A percentile compares a stretch with the other conserved stretches of the same genome.
These are phyloP conservation scores for Mesoclemmys tuberculata DNA, from an alignment of 2,113 vertebrate genomes.

Conservation along the genomic window DNA sequence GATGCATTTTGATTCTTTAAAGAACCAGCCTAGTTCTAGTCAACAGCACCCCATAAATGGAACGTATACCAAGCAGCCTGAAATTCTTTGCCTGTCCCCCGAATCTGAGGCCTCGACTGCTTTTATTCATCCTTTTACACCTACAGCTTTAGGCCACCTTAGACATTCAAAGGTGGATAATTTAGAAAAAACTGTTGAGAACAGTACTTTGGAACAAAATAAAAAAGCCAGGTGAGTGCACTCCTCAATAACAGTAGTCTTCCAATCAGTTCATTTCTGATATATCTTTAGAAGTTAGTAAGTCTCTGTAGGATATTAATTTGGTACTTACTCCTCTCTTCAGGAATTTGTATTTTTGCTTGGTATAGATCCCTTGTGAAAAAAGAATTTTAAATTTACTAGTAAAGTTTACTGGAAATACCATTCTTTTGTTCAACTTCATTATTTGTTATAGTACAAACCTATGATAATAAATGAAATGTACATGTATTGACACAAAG, in stretches of 20 bases:
- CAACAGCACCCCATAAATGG: slow-evolving; percentile 65
- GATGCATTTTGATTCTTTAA: slow-evolving; percentile 91
- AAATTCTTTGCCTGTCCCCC: slow-evolving; percentile 72
- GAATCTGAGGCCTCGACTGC: slow-evolving; percentile 63
- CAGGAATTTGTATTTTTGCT: slow-evolving; percentile 2
- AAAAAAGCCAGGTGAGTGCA: slow-evolving; percentile 83
- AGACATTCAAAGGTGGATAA: slow-evolving; percentile 76
- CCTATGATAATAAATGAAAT: neutral
- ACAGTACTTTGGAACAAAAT: slow-evolving; percentile 53
- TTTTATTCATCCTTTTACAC: slow-evolving; percentile 62
- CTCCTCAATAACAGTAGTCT: neutral
- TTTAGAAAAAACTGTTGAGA: slow-evolving; percentile 73
- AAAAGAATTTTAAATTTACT: neutral
- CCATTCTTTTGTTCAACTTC: neutral
- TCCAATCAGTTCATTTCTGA: neutral
- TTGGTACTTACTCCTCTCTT: neutral
- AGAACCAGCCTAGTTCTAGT: slow-evolving; percentile 70
- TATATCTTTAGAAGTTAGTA: neutral
- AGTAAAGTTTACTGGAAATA: neutral
- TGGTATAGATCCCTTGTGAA: neutral
- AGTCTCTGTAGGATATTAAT: neutral
- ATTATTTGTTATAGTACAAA: neutral
- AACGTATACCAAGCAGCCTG: slow-evolving; percentile 64
- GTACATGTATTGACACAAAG: neutral
- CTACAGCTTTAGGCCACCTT: slow-evolving; percentile 73